phyloP scores from a whole-genome alignment of 35 echinoderm and acorn worm genomes.

The Anneissia japonica region DNA sequence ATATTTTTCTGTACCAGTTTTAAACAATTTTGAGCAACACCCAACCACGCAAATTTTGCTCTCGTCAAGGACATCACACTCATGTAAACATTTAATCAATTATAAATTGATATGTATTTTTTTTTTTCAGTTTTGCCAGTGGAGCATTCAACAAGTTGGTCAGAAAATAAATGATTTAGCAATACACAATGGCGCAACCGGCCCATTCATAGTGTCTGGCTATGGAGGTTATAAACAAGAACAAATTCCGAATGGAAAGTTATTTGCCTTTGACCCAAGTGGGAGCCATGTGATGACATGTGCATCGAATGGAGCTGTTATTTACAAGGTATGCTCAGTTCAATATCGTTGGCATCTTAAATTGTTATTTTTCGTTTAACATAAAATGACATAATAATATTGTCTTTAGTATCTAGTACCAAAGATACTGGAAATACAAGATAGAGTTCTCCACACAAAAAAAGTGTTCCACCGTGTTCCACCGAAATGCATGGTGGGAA shows the following conservation, averaged over 20 bases:
- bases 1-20: no score
- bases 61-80: no score
- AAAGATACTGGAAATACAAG: no score
- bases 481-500: no score
- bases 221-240: slow-evolving; percentile 85
- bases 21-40: no score
- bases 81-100: not conserved
- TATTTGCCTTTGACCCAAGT: slow-evolving; percentile 90
- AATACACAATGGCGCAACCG: slow-evolving; percentile 88
- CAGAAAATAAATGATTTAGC: slow-evolving; percentile 53
- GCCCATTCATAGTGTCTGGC: slow-evolving; percentile 89
- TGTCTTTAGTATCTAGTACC: no score
- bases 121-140: slow-evolving; percentile 65
- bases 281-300: slow-evolving; percentile 85
- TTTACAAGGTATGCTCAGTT: slow-evolving; percentile 80
- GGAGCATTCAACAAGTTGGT: slow-evolving; percentile 63
- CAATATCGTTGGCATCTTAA: no score
- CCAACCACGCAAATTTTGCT: no score
- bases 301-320: slow-evolving; percentile 73
- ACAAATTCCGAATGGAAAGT: slow-evolving; percentile 69
- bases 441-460: no score
- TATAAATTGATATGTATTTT: not conserved
- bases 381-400: no score
- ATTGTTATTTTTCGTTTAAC: no score
- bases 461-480: no score